Evolutionary conservation across 2,797 vertebrate genomes (phyloP).

Genomic region (Psittacula echo): DNA sequence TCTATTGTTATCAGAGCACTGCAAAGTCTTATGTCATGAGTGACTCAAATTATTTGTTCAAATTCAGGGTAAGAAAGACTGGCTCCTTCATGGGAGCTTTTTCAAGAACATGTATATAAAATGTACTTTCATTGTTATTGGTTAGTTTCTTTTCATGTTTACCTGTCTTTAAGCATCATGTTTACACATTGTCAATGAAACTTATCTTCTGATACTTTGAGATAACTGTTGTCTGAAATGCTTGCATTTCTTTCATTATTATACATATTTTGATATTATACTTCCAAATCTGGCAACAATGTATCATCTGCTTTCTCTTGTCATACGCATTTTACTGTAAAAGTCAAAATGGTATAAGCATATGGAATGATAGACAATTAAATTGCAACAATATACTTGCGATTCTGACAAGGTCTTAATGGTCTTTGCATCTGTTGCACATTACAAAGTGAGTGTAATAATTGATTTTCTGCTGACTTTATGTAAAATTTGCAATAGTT

Average conservation of each 20-base stretch:
- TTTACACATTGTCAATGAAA: neutral
- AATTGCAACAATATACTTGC: neutral
- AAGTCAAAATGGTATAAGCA: neutral
- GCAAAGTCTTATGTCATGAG: neutral
- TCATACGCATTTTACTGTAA: neutral
- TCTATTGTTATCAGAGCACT: neutral
- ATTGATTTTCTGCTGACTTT: neutral
- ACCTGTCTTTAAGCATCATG: neutral
- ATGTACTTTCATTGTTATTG: neutral
- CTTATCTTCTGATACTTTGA: neutral
- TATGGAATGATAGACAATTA: neutral
- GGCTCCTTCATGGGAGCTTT: neutral
- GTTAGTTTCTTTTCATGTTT: neutral
- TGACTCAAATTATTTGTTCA: neutral
- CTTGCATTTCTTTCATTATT: neutral
- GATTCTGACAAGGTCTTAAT: neutral
- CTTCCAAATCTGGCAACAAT: neutral
- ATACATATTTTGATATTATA: neutral
- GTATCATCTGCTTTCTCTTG: neutral
- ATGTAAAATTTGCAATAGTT: neutral
- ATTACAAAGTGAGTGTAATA: neutral
- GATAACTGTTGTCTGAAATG: neutral
- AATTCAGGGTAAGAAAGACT: neutral
- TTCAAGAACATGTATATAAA: neutral
- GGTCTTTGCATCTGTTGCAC: neutral